Percentiles rank a stretch among this genome's conserved stretches.
These are phyloP conservation scores for Rynchops niger DNA, from an alignment of 2,113 vertebrate genomes.

Conservation along the genomic window DNA sequence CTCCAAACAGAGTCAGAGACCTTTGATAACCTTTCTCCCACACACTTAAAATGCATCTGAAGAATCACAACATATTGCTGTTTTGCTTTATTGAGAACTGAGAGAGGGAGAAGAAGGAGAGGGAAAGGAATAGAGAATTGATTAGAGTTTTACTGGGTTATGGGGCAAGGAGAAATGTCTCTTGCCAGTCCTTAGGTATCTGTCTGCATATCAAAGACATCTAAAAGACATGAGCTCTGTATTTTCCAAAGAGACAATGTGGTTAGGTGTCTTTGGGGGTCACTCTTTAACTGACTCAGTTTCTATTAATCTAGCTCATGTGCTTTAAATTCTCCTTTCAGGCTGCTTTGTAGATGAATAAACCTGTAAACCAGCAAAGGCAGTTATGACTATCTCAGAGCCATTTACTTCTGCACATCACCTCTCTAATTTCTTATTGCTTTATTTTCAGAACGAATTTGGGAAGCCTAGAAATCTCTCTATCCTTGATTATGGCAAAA, in stretches of 20 bases:
- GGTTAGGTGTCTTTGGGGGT: neutral
- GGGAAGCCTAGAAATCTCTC: neutral
- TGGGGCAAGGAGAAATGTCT: neutral
- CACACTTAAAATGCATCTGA: accelerated
- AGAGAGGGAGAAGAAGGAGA: neutral
- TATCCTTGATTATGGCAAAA: neutral
- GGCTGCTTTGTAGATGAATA: neutral
- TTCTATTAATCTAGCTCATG: neutral
- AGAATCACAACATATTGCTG: neutral
- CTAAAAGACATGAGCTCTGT: neutral
- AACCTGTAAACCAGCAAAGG: neutral
- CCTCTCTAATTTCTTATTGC: neutral
- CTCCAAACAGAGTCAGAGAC: neutral
- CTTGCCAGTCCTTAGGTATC: neutral
- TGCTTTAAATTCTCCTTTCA: neutral
- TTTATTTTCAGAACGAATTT: neutral
- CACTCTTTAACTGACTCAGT: neutral
- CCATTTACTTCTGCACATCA: neutral
- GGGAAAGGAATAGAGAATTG: neutral
- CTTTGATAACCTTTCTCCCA: neutral
- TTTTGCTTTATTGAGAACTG: neutral
- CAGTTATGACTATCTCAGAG: neutral
- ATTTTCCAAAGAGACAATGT: neutral
- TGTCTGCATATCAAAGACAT: neutral
- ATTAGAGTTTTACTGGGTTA: neutral